Evolutionary conservation across 2,113 vertebrate species (phyloP).

Genomic region (Porphyrio hochstetteri): DNA sequence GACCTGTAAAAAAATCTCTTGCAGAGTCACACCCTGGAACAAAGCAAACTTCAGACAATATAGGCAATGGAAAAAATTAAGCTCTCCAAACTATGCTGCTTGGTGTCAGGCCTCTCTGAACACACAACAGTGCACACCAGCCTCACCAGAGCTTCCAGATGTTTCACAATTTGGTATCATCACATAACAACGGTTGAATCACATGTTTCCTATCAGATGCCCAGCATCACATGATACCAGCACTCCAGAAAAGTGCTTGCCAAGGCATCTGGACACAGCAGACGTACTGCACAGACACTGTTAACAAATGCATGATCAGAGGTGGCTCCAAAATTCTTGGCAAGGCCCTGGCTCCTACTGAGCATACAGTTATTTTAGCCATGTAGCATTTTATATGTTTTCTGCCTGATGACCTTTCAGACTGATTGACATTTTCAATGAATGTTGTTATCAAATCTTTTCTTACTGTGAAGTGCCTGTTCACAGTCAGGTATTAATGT

Average conservation of each 20-base stretch:
- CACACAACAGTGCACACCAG: not conserved
- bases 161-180: not conserved
- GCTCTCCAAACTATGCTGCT: not conserved
- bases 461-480: not conserved
- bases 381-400: not conserved
- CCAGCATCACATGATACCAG: not conserved
- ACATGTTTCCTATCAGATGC: not conserved
- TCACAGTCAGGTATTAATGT: not conserved
- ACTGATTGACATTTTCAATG: not conserved
- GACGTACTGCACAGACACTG: not conserved
- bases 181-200: not conserved
- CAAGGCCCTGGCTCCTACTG: not conserved
- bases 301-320: not conserved
- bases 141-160: not conserved
- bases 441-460: not conserved
- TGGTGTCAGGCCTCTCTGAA: not conserved
- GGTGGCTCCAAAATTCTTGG: not conserved
- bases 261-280: not conserved
- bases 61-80: not conserved
- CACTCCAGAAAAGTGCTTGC: not conserved
- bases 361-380: not conserved
- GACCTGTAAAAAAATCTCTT: not conserved
- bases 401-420: not conserved
- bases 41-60: not conserved
- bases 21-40: not conserved